These are phyloP conservation scores for Eremophila alpestris DNA, from an alignment of 2,797 vertebrate genomes.

Conservation along the genomic window DNA sequence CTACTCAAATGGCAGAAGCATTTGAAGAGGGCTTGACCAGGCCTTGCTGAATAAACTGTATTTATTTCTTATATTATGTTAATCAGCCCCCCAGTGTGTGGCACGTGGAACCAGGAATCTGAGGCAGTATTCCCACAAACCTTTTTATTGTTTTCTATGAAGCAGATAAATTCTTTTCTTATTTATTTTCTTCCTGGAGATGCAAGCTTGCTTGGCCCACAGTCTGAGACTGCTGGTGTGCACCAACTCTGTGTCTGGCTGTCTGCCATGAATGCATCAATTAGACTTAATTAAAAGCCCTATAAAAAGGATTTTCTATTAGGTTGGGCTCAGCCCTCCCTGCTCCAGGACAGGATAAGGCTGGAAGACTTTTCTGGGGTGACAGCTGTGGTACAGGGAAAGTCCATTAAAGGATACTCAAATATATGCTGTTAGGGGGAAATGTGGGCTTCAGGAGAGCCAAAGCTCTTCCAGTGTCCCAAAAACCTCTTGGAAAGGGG, in stretches of 20 bases:
- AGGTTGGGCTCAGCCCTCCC: not conserved
- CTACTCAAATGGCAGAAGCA: not conserved
- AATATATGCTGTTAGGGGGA: not conserved
- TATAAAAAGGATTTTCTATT: not conserved
- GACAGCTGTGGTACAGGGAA: not conserved
- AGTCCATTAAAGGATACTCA: not conserved
- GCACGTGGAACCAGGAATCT: not conserved
- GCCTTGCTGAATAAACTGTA: not conserved
- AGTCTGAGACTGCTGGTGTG: not conserved
- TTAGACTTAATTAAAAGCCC: slow-evolving; percentile 55
- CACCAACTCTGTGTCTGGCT: not conserved
- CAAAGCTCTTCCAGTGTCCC: not conserved
- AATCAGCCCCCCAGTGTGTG: not conserved
- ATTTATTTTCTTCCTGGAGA: not conserved
- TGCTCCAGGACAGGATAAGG: not conserved
- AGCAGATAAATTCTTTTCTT: not conserved
- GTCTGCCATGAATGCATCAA: not conserved
- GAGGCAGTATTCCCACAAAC: not conserved
- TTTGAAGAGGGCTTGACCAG: not conserved
- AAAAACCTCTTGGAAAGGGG: not conserved
- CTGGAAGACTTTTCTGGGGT: not conserved
- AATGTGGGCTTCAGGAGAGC: not conserved
- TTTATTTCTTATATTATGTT: not conserved
- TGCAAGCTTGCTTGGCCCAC: not conserved
- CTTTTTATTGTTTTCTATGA: not conserved